Evolutionary conservation across 92 coral and sea anemone species (phyloP).

Genomic region (Blastomussa wellsi): DNA sequence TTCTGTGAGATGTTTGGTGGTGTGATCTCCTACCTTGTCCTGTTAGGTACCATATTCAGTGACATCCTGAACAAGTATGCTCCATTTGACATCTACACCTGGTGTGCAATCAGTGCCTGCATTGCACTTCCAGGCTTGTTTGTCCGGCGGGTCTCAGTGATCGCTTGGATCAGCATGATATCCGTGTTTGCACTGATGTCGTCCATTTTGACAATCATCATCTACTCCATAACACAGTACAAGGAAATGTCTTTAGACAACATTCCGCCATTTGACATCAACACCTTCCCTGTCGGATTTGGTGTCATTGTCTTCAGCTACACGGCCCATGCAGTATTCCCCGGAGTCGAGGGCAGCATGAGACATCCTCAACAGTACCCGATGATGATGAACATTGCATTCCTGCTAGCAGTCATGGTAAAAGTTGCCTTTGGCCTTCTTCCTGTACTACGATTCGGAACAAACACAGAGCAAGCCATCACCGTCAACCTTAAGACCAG

Average conservation of each 20-base stretch:
- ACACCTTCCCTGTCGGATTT: constrained; percentile 77
- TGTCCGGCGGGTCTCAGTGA: constrained; percentile 74
- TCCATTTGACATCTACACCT: constrained; percentile 63
- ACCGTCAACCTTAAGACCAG: constrained; percentile 71
- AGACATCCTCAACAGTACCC: constrained; percentile 70
- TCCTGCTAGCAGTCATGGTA: constrained; percentile 65
- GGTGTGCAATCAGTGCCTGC: constrained; percentile 73
- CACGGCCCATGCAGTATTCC: constrained; percentile 85
- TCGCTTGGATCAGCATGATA: constrained; percentile 86
- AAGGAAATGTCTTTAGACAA: constrained; percentile 56
- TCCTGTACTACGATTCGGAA: constrained; percentile 74
- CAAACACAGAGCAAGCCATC: constrained; percentile 64
- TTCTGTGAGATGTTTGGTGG: constrained; percentile 87
- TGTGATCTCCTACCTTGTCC: constrained; percentile 65
- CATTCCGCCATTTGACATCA: constrained; percentile 61
- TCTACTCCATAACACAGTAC: constrained; percentile 64
- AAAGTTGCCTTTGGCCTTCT: constrained; percentile 76
- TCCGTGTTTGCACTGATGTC: constrained; percentile 76
- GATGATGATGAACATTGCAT: constrained; percentile 78
- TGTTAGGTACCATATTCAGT: constrained; percentile 66
- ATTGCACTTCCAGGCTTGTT: constrained; percentile 72
- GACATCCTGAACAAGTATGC: constrained; percentile 52
- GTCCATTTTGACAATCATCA: constrained; percentile 60
- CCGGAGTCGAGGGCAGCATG: constrained; percentile 87
- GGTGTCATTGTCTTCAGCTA: constrained; percentile 86